Percentiles rank a stretch among this genome's conserved stretches.
Conservation (phyloP, 1,140 invertebrate genomes). For the Drosophila chauvacae region DNA sequence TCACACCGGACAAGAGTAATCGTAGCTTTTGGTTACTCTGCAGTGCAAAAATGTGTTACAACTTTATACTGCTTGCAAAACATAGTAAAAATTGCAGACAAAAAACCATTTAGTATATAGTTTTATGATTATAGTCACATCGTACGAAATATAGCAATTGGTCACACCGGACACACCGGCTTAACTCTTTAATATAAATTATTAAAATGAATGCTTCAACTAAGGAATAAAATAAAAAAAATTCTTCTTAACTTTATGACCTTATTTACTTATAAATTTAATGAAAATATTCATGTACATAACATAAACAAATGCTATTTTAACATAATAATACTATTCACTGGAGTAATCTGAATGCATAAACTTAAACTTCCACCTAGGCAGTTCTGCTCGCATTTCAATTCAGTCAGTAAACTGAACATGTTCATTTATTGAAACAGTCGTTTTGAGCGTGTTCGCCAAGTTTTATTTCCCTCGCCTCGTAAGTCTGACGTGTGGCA, state of each 20-base stretch:
- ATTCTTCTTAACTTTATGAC: not conserved
- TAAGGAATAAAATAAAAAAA: too few species aligned
- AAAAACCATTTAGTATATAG: not conserved
- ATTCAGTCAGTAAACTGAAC: constrained; percentile 2
- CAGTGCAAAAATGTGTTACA: too few species aligned
- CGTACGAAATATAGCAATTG: not conserved
- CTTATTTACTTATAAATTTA: not conserved
- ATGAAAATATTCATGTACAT: not conserved
- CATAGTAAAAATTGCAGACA: too few species aligned
- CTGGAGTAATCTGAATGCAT: not conserved
- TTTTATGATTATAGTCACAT: not conserved
- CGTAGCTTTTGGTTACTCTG: not conserved
- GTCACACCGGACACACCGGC: not conserved
- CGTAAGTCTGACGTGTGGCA: constrained; percentile 33
- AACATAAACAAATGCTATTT: not conserved
- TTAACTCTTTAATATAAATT: not conserved
- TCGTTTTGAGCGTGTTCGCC: constrained; percentile 15
- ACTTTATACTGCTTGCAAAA: too few species aligned
- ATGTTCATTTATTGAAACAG: constrained; percentile 27
- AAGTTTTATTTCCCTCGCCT: constrained; percentile 27
- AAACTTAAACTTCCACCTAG: too few species aligned
- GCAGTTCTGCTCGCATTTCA: not conserved
- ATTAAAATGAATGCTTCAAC: not conserved
- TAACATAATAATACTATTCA: too few species aligned
- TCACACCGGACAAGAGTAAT: not conserved